Evolutionary conservation across 2,888 invertebrate species (phyloP).

Genomic region (Caenorhabditis doughertyi): DNA sequence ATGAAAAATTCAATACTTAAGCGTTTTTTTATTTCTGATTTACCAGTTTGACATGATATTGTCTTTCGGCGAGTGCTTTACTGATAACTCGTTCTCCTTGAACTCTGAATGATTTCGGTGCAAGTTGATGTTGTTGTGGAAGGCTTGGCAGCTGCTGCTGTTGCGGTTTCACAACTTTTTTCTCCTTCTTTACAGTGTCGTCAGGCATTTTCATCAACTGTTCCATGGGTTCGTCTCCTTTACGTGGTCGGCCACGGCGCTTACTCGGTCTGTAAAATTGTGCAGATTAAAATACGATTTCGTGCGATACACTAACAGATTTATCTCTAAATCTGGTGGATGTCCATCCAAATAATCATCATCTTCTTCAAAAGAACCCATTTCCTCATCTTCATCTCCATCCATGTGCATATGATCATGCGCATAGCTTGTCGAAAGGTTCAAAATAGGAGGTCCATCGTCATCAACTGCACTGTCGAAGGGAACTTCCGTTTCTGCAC

Average conservation of each 20-base stretch:
- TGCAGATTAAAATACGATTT: not conserved
- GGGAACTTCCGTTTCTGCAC: constrained; percentile 40
- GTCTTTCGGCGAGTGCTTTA: constrained; percentile 64
- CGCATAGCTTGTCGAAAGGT: constrained; percentile 11
- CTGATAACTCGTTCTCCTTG: constrained; percentile 67
- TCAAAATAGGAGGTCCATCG: constrained; percentile 54
- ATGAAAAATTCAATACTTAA: constrained; percentile 24
- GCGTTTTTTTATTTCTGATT: not conserved
- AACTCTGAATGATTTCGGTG: constrained; percentile 22
- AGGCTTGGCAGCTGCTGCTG: no score
- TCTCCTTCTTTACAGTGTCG: constrained; percentile 21
- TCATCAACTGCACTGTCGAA: constrained; percentile 12
- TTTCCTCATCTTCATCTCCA: constrained; percentile 30
- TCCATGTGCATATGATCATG: constrained; percentile 28
- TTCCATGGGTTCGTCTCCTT: not conserved
- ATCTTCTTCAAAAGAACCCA: constrained; percentile 14
- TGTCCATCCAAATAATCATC: constrained; percentile 46
- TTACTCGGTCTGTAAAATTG: constrained; percentile 32
- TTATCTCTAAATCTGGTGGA: constrained; percentile 47
- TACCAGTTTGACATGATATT: constrained; percentile 67
- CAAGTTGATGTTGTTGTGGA: not conserved
- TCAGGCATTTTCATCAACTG: not conserved
- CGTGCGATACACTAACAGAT: constrained; percentile 3
- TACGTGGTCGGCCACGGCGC: constrained; percentile 45
- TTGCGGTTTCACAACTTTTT: not conserved